A percentile compares a stretch with the other conserved stretches of the same genome.
phyloP scores from a whole-genome alignment of 2,797 vertebrate species.

The Chloroceryle inda region DNA sequence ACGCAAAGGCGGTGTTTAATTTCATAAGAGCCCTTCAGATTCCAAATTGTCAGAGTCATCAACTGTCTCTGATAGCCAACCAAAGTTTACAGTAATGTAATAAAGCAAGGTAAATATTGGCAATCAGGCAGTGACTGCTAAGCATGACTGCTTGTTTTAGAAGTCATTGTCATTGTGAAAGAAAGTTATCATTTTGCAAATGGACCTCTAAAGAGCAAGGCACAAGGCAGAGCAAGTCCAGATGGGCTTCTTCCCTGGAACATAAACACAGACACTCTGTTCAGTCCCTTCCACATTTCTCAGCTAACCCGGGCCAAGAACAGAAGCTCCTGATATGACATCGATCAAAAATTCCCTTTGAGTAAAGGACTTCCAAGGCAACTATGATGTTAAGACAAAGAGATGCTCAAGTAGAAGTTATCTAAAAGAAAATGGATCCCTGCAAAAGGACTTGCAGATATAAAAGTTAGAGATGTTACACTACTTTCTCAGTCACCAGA shows the following conservation, averaged over 20 bases:
- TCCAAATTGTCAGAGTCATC: conserved; percentile 67
- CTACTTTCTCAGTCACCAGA: background rate
- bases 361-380: background rate
- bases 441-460: background rate
- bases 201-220: conserved; percentile 23
- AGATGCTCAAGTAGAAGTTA: background rate
- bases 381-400: background rate
- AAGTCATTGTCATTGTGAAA: conserved; percentile 49
- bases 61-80: conserved; percentile 40
- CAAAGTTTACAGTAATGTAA: conserved; percentile 57
- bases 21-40: conserved; percentile 70
- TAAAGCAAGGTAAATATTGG: conserved; percentile 77
- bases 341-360: background rate
- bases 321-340: conserved; percentile 6
- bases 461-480: background rate
- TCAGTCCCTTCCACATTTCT: conserved; percentile 14
- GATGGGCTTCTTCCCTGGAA: conserved; percentile 29
- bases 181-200: conserved; percentile 63
- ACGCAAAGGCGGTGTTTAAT: conserved; percentile 72
- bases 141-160: conserved; percentile 24
- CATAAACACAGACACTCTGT: conserved; percentile 24
- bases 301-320: conserved; percentile 15
- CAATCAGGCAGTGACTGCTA: conserved; percentile 6
- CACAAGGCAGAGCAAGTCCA: conserved; percentile 28
- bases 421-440: background rate